phyloP scores from a whole-genome alignment of 2,113 vertebrate species.

The Scophthalmus maximus region DNA sequence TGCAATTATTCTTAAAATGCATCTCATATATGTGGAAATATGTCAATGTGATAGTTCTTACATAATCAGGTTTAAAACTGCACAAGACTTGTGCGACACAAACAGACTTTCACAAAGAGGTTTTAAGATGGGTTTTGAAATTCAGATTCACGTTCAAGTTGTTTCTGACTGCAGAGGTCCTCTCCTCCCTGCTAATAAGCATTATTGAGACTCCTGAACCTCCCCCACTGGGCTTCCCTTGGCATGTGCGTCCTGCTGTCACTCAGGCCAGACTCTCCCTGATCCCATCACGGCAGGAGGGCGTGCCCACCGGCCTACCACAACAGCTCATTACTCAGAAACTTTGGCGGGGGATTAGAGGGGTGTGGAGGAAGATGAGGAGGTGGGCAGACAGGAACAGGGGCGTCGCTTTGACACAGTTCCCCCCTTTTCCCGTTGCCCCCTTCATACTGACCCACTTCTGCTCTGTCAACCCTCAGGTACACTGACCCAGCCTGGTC shows the following conservation, averaged over 20 bases:
- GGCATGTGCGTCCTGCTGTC: conserved; percentile 74
- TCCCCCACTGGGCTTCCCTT: conserved; percentile 68
- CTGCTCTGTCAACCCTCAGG: conserved; percentile 72
- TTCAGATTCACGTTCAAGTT: conserved; percentile 37
- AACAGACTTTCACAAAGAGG: background rate
- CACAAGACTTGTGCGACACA: background rate
- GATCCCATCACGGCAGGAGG: conserved; percentile 72
- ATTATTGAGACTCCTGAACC: conserved; percentile 70
- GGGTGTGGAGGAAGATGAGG: conserved; percentile 60
- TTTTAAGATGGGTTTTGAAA: conserved; percentile 27
- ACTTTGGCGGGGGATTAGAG: conserved; percentile 68
- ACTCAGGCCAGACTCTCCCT: conserved; percentile 73
- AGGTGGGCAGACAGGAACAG: conserved; percentile 58
- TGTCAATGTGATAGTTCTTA: background rate
- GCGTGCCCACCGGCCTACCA: conserved; percentile 59
- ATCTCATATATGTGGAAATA: background rate
- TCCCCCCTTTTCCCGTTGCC: conserved; percentile 50
- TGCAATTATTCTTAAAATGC: background rate
- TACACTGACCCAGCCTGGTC: conserved; percentile 65
- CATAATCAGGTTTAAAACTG: conserved; percentile 8
- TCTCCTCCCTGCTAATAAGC: conserved; percentile 73
- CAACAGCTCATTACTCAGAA: conserved; percentile 81
- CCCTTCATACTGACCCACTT: conserved; percentile 73
- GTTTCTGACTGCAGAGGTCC: conserved; percentile 45
- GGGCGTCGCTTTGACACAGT: conserved; percentile 69